These are phyloP conservation scores for Odontesthes bonariensis DNA, from an alignment of 2,113 vertebrate species.

Conservation along the genomic window DNA sequence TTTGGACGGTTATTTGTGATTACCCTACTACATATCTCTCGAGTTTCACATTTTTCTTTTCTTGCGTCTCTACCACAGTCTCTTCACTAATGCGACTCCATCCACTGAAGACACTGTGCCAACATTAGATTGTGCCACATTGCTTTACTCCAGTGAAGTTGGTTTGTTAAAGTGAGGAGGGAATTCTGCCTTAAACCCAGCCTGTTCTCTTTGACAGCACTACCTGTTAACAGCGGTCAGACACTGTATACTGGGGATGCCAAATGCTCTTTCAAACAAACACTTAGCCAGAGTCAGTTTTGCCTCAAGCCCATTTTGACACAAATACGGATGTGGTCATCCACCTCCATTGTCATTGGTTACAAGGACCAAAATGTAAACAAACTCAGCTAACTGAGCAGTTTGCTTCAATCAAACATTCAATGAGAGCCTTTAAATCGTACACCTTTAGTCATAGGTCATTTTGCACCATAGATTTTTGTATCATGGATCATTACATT, in stretches of 20 bases:
- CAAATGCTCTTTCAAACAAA: slow-evolving; percentile 69
- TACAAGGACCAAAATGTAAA: slow-evolving; percentile 84
- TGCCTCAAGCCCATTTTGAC: slow-evolving; percentile 77
- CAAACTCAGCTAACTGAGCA: slow-evolving; percentile 73
- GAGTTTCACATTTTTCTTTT: slow-evolving; percentile 45
- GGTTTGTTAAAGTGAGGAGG: slow-evolving; percentile 65
- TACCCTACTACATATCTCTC: slow-evolving; percentile 46
- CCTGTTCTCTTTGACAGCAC: slow-evolving; percentile 78
- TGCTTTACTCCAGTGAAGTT: slow-evolving; percentile 62
- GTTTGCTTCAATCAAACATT: slow-evolving; percentile 76
- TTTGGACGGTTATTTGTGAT: slow-evolving; percentile 38
- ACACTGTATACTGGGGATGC: slow-evolving; percentile 72
- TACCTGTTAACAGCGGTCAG: slow-evolving; percentile 77
- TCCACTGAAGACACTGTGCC: slow-evolving; percentile 64
- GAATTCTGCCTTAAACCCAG: slow-evolving; percentile 82
- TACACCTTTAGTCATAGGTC: slow-evolving; percentile 45
- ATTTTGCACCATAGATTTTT: slow-evolving; percentile 58
- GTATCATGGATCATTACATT: slow-evolving; percentile 67
- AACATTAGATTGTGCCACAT: slow-evolving; percentile 53
- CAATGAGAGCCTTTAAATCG: slow-evolving; percentile 76
- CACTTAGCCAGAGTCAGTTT: slow-evolving; percentile 63
- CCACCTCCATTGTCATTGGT: slow-evolving; percentile 75
- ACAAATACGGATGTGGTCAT: slow-evolving; percentile 65
- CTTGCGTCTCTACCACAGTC: slow-evolving; percentile 43
- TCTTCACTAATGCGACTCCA: slow-evolving; percentile 53